Conservation (phyloP, 2,888 invertebrate genomes). For the Sclerodermus sp. region DNA sequence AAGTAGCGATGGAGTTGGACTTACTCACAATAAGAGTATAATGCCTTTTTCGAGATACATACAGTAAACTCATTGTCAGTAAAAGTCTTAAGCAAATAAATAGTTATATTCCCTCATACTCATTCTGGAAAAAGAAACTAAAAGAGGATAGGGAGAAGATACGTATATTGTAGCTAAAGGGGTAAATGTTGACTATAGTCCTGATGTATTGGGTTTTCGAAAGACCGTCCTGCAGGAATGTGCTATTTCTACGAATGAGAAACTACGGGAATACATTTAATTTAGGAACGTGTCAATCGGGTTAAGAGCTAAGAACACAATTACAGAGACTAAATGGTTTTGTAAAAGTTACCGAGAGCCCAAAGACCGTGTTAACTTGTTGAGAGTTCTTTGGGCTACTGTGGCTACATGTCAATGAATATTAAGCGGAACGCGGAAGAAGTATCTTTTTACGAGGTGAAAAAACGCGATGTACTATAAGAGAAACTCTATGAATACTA, state of each 20-base stretch:
- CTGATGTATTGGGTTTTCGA: conserved; percentile 12
- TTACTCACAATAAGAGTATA: no score
- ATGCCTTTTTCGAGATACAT: no score
- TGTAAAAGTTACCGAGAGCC: conserved; percentile 28
- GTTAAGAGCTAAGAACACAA: conserved; percentile 9
- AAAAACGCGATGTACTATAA: conserved; percentile 49
- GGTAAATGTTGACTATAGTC: conserved; percentile 4
- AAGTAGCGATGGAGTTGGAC: no score
- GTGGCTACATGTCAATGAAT: conserved; percentile 34
- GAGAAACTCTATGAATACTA: conserved; percentile 45
- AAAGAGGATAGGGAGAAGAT: no score
- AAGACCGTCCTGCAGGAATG: conserved; percentile 37
- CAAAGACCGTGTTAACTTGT: conserved; percentile 56
- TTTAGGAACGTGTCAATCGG: conserved; percentile 3
- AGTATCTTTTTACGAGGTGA: conserved; percentile 46
- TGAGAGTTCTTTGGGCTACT: conserved; percentile 51
- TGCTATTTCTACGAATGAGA: conserved; percentile 5
- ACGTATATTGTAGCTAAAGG: conserved; percentile 3
- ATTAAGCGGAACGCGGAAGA: conserved; percentile 21
- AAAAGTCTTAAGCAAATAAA: no score
- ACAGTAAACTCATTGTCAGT: no score
- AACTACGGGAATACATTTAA: conserved; percentile 2
- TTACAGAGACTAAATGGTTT: conserved; percentile 19
- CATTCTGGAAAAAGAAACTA: no score
- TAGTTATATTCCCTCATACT: no score